Evolutionary conservation across 2,113 vertebrate genomes (phyloP).

Genomic region (Kryptolebias marmoratus): DNA sequence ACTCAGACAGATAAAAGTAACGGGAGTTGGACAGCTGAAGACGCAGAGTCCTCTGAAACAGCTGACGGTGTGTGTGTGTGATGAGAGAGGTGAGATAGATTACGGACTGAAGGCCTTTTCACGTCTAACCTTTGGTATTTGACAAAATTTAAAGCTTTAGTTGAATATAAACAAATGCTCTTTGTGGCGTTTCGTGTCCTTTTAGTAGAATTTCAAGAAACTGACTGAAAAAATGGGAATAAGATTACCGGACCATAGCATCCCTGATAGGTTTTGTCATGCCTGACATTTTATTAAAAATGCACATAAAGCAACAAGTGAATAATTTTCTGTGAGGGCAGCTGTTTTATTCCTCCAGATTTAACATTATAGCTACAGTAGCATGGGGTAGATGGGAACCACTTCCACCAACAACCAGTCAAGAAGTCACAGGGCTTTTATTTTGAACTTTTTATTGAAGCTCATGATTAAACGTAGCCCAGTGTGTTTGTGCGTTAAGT

Average conservation of each 20-base stretch:
- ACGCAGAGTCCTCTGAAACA: constrained; percentile 20
- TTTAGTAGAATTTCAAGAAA: not conserved
- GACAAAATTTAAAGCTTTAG: not conserved
- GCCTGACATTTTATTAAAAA: too few species aligned
- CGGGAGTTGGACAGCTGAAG: not conserved
- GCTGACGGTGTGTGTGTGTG: constrained; percentile 24
- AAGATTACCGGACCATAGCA: too few species aligned
- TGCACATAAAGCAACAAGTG: too few species aligned
- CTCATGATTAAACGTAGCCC: too few species aligned
- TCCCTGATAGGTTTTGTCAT: too few species aligned
- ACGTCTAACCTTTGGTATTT: not conserved
- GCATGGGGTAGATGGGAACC: not conserved
- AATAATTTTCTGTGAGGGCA: not conserved
- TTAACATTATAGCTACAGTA: not conserved
- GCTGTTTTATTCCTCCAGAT: not conserved
- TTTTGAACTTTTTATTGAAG: too few species aligned
- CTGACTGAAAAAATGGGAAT: too few species aligned
- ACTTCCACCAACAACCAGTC: not conserved
- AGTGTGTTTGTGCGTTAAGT: too few species aligned
- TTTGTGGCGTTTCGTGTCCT: not conserved
- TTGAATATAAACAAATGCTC: not conserved
- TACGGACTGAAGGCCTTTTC: not conserved
- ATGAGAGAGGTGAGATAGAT: not conserved
- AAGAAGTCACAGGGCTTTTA: too few species aligned
- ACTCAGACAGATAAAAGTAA: constrained; percentile 60